phyloP scores from a whole-genome alignment of 1,140 invertebrate genomes.

The Pemphigus obesinymphae region DNA sequence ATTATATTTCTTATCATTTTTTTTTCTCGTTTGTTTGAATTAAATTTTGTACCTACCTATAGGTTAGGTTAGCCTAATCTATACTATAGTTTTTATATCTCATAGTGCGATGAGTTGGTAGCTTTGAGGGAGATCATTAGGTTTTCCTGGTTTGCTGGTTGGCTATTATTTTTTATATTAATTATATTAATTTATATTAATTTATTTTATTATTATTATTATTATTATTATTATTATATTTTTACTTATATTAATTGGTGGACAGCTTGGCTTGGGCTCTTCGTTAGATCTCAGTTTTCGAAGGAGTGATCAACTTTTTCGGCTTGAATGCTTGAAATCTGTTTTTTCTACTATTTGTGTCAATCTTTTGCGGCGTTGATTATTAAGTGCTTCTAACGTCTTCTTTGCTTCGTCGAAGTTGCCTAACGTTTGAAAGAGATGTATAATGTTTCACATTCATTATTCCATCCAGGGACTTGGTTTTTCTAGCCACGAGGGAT shows the following conservation, averaged over 20 bases:
- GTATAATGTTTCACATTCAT: conserved; percentile 28
- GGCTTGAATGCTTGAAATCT: background rate
- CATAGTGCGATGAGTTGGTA: no score
- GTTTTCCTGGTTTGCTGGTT: no score
- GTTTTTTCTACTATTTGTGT: background rate
- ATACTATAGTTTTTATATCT: no score
- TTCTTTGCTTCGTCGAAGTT: background rate
- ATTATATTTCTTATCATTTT: no score
- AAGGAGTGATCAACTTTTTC: conserved; percentile 6
- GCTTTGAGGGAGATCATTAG: no score
- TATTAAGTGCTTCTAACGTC: background rate
- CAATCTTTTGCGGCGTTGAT: background rate
- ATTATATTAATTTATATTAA: no score
- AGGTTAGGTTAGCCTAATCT: no score
- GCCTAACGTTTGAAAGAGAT: background rate
- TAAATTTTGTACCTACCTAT: no score
- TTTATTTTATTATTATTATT: no score
- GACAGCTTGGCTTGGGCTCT: background rate
- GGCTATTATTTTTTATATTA: no score
- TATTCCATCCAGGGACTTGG: conserved; percentile 27
- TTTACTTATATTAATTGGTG: background rate
- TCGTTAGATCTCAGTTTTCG: conserved; percentile 18
- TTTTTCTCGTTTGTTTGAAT: no score
- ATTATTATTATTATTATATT: no score
- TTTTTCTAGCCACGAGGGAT: conserved; percentile 37